phyloP scores from a whole-genome alignment of 1,140 invertebrate genomes.

The Lepidotrigona ventralis region DNA sequence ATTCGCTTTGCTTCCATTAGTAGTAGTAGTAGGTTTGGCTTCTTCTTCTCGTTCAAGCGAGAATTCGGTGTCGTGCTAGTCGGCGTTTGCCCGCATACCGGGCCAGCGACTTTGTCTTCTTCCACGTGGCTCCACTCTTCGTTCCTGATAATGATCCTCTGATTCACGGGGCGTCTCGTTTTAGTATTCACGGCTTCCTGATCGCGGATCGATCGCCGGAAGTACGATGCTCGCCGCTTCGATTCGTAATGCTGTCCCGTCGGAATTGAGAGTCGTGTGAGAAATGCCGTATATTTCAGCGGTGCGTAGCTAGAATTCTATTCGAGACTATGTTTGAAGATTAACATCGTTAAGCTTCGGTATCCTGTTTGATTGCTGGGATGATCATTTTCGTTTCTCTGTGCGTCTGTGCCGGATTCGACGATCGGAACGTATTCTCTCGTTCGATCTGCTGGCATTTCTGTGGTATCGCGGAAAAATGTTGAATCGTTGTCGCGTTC shows the following conservation, averaged over 20 bases:
- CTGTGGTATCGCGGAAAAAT: conserved; percentile 8
- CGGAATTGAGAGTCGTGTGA: conserved; percentile 39
- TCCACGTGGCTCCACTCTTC: conserved; percentile 61
- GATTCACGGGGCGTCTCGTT: conserved; percentile 44
- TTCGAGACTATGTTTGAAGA: conserved; percentile 2
- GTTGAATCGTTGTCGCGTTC: not conserved
- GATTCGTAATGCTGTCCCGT: conserved; percentile 61
- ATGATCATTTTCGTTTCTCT: conserved; percentile 19
- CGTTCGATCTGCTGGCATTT: not conserved
- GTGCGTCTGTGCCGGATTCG: conserved; percentile 5
- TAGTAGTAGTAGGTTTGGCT: conserved; percentile 13
- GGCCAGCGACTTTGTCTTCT: conserved; percentile 67
- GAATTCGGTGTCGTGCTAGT: conserved; percentile 49
- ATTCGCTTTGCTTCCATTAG: conserved; percentile 22
- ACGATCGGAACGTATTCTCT: not conserved
- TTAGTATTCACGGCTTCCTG: conserved; percentile 45
- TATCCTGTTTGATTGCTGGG: conserved; percentile 5
- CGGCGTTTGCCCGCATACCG: conserved; percentile 57
- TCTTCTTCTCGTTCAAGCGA: conserved; percentile 32
- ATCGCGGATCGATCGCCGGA: conserved; percentile 56
- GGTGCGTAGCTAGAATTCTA: conserved; percentile 35
- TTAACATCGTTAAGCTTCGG: conserved; percentile 20
- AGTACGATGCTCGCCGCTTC: conserved; percentile 60
- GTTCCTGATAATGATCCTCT: conserved; percentile 28
- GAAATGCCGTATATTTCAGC: conserved; percentile 31